These are phyloP conservation scores for Yponomeuta evonymella DNA, from an alignment of 2,888 invertebrate species.

Conservation along the genomic window DNA sequence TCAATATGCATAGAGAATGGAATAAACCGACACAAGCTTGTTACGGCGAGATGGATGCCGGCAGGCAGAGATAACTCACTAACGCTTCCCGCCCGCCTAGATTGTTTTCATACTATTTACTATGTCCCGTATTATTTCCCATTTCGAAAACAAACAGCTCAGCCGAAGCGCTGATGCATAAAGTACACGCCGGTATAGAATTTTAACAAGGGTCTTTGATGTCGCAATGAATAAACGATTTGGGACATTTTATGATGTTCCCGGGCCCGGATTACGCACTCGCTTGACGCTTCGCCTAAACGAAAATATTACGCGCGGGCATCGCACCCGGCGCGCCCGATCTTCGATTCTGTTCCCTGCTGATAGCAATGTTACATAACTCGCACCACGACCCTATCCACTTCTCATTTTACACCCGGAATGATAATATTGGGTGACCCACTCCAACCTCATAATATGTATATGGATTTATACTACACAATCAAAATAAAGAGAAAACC, in stretches of 20 bases:
- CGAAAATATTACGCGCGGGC: constrained; percentile 2
- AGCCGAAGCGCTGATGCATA: constrained; percentile 4
- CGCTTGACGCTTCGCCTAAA: constrained; percentile 12
- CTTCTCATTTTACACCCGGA: background rate
- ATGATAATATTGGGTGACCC: background rate
- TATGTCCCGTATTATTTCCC: background rate
- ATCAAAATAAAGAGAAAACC: background rate
- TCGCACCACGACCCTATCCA: background rate
- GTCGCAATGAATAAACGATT: constrained; percentile 66
- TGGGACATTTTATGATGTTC: constrained; percentile 51
- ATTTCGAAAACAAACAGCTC: constrained; percentile 1
- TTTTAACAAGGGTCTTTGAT: constrained; percentile 57
- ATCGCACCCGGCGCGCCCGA: background rate
- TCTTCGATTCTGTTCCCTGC: background rate
- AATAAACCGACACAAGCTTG: background rate
- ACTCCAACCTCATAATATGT: background rate
- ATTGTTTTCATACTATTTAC: background rate
- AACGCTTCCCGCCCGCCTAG: background rate
- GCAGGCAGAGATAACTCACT: background rate
- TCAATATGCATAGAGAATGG: background rate
- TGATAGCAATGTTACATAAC: background rate
- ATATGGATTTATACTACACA: background rate
- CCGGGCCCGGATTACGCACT: constrained; percentile 41
- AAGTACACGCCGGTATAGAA: constrained; percentile 38
- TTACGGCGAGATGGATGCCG: background rate